Evolutionary conservation across 1,140 invertebrate species (phyloP).

Genomic region (Nebria ingens): DNA sequence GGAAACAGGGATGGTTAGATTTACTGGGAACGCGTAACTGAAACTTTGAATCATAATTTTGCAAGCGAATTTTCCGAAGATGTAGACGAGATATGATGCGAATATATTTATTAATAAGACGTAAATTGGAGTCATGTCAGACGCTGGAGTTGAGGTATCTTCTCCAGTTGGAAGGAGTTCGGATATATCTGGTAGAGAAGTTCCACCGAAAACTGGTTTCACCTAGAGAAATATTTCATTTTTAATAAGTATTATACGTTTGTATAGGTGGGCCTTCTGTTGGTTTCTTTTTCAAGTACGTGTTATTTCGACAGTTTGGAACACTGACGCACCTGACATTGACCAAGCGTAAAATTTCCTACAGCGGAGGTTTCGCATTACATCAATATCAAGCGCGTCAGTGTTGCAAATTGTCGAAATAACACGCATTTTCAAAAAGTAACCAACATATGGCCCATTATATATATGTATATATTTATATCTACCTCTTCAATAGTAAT

Average conservation of each 20-base stretch:
- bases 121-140: slow-evolving; percentile 62
- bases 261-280: too few relatives aligned
- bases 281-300: too few relatives aligned
- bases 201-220: slow-evolving; percentile 40
- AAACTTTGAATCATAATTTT: slow-evolving; percentile 95
- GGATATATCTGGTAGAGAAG: slow-evolving; percentile 58
- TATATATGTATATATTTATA: slow-evolving; percentile 7
- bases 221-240: slow-evolving; percentile 36
- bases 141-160: slow-evolving; percentile 54
- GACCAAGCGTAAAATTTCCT: too few relatives aligned
- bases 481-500: slow-evolving; percentile 66
- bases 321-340: too few relatives aligned
- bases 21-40: slow-evolving; percentile 91
- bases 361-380: too few relatives aligned
- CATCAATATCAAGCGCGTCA: too few relatives aligned
- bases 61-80: slow-evolving; percentile 91
- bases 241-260: not conserved
- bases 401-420: too few relatives aligned
- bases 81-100: slow-evolving; percentile 77
- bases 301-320: too few relatives aligned
- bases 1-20: slow-evolving; percentile 79
- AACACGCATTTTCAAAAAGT: too few relatives aligned
- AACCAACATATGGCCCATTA: too few relatives aligned
- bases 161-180: slow-evolving; percentile 62
- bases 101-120: slow-evolving; percentile 73